Base-by-base conservation (phyloP, 1,140 invertebrate genomes). In the Diuraphis noxia region DNA sequence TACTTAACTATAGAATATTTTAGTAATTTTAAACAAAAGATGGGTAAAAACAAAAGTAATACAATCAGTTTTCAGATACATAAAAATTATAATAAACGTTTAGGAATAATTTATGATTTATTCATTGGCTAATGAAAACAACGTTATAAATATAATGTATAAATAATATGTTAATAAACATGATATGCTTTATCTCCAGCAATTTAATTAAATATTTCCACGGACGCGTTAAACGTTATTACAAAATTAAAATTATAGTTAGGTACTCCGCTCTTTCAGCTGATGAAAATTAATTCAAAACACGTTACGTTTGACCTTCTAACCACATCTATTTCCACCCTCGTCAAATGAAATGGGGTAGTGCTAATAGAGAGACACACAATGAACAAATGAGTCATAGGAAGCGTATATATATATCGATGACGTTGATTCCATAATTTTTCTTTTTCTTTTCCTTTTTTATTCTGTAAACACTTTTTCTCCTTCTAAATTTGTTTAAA, bases 311-410 rank as follows among this genome's bases (percentile, higher is more conserved):
- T 91, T 82, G 43, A 91, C 72, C 89, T 82, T 91, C 43, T 91
- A 49, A 91, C 89, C 77, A 49, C 77, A 91, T 81, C 77, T 91
- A 82, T 81, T 90, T 82, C 7, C 77, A 91, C 89, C 89, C 89
- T 49, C 77, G 34, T 10, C 21, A 25, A 46, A 90, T 13, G 40
- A 40, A 81, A 52, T 49, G 23, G 89, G 89, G 89, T 77, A 38
- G 72, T 49, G 36, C 77, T 91, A 91, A 91, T 91, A 91, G 77
- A 90, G 88, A 90, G 89, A 91, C 36, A 91, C 41, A 89, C 56
- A 34, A 38, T 9, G 19, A 49, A 82, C 77, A 91, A 82, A 91
- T 91, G 89, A 91, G 43, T 91, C 89, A 91, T 91, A 79, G 88
- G 13, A 34, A 88, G 25, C 86, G 9, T 9, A 36, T 38, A 79